Base-by-base conservation (phyloP, 2,888 invertebrate species). In the Ganaspis brasiliensis region DNA sequence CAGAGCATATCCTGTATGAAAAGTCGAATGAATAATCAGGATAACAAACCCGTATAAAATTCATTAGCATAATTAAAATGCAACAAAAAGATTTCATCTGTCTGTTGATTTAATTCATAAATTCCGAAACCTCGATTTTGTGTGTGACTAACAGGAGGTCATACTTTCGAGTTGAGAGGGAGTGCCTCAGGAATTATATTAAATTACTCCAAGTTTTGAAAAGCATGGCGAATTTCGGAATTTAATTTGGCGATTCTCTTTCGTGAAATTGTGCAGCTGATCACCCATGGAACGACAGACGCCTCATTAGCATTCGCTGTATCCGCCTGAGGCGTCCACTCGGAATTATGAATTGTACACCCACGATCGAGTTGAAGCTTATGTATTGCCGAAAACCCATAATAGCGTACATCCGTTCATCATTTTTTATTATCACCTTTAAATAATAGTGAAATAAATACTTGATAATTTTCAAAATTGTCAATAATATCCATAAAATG, bases 301-400 rank as follows among this genome's bases (percentile, higher is more conserved):
- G 81, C 67, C 87, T 89, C 86, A 87, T 89, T 88, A 89, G 85
- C 84, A 89, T 89, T 88, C 84, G 80, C 77, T 74, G 82, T 85
- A 83, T 84, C 86, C 74, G 86, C 89, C 85, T 76, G 79, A 79
- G 84, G 88, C 87, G 83, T 79, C 84, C 81, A 82, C 83, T 85
- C 84, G 83, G 87, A 87, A 89, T n/a, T n/a, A 88, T 88, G 87
- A 86, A 89, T 79, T 73, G 75, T 76, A 81, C 81, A 79, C 81
- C 78, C 79, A 79, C 79, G 76, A 40, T 40, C 24, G 24, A 24
- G 4, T 6, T 31, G 31, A 31, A 31, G 31, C 31, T 31, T 67
- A 40, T 16, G 16, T 5, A 40, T 12, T 40, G 37, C 24, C 67
- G 21, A 67, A 67, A 67, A 67, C 21, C 19, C n/a, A 9, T 40